Percentiles rank a stretch among this genome's conserved stretches.
Conservation (phyloP, 2,797 vertebrate species). For the Chromis chromis region DNA sequence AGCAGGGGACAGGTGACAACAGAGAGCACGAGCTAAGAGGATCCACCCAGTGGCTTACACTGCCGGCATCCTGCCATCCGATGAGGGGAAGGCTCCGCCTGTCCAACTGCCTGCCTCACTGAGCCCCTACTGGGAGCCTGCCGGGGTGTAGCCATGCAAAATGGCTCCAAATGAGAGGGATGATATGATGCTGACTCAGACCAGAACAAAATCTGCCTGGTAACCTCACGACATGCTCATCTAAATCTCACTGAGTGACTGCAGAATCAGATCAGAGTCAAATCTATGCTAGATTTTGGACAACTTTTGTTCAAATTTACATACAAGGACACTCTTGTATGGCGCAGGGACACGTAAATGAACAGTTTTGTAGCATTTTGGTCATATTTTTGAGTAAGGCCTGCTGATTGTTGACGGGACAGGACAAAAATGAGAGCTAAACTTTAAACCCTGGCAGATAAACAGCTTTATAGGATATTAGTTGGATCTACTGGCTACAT, state of each 20-base stretch:
- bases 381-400: constrained; percentile 2
- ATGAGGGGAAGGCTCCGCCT: constrained; percentile 58
- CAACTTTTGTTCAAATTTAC: background rate
- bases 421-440: background rate
- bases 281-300: background rate
- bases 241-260: constrained; percentile 29
- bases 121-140: constrained; percentile 66
- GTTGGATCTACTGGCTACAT: background rate
- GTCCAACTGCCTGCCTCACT: constrained; percentile 64
- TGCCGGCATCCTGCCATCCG: constrained; percentile 64
- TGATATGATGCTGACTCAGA: constrained; percentile 72
- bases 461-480: constrained; percentile 20
- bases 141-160: constrained; percentile 71
- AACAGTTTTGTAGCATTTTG: background rate
- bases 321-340: background rate
- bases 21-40: constrained; percentile 66
- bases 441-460: constrained; percentile 41
- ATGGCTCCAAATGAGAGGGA: constrained; percentile 68
- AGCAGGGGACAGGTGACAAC: constrained; percentile 67
- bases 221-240: constrained; percentile 52
- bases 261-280: constrained; percentile 26
- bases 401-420: constrained; percentile 16
- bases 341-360: background rate
- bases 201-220: constrained; percentile 62
- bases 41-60: constrained; percentile 69